Percentiles rank a stretch among this genome's conserved stretches.
Conservation (phyloP, 2,888 invertebrate genomes). For the Phalangium opilio region DNA sequence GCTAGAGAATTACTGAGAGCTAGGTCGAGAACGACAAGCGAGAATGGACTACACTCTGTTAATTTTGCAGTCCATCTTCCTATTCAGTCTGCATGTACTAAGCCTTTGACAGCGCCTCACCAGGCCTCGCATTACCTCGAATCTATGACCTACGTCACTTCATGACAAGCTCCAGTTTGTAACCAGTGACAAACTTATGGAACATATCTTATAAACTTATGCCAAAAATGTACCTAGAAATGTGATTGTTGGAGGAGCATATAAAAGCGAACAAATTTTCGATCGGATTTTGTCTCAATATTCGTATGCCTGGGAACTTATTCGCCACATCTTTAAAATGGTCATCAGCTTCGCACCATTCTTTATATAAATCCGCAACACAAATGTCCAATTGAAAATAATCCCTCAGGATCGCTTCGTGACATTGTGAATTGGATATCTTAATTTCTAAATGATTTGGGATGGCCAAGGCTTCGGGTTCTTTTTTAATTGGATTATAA, state of each 20-base stretch:
- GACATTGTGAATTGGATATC: neutral
- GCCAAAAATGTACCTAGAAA: constrained; percentile 65
- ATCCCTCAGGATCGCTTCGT: constrained; percentile 39
- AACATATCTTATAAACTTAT: too few species aligned
- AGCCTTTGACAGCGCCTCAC: too few species aligned
- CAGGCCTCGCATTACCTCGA: too few species aligned
- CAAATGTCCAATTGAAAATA: constrained; percentile 65
- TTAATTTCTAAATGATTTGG: constrained; percentile 4
- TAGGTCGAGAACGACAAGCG: too few species aligned
- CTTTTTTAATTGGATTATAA: constrained; percentile 16
- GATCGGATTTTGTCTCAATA: constrained; percentile 72
- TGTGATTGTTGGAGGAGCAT: constrained; percentile 94
- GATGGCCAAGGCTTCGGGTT: constrained; percentile 13
- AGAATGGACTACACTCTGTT: too few species aligned
- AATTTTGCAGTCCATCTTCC: too few species aligned
- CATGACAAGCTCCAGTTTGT: too few species aligned
- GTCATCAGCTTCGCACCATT: constrained; percentile 58
- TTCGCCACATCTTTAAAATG: constrained; percentile 51
- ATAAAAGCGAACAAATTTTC: constrained; percentile 93
- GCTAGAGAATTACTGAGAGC: too few species aligned
- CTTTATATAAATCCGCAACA: constrained; percentile 48
- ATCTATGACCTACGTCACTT: too few species aligned
- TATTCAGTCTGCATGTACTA: too few species aligned
- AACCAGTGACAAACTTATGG: too few species aligned
- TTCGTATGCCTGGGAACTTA: constrained; percentile 66